Evolutionary conservation across 2,797 vertebrate species (phyloP).

Genomic region (Oceanodroma leucorhoa): DNA sequence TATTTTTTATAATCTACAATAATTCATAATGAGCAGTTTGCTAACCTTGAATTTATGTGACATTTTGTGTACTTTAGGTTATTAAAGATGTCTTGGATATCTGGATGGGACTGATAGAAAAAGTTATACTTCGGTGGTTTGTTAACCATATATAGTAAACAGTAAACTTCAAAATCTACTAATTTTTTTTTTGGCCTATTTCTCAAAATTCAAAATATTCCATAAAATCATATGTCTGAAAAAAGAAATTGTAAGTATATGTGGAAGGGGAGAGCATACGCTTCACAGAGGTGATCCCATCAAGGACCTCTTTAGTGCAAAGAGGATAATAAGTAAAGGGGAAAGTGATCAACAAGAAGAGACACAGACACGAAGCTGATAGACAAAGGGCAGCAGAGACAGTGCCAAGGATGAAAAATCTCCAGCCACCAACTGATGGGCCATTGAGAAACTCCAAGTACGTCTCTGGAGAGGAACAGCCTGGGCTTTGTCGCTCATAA

Average conservation of each 20-base stretch:
- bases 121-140: not conserved
- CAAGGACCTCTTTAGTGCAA: not conserved
- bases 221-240: not conserved
- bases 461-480: not conserved
- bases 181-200: not conserved
- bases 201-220: not conserved
- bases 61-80: not conserved
- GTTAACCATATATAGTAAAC: not conserved
- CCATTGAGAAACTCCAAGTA: not conserved
- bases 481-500: not conserved
- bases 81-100: not conserved
- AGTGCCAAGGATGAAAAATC: not conserved
- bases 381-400: not conserved
- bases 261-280: not conserved
- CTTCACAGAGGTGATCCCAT: not conserved
- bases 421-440: no score
- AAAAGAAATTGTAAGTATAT: not conserved
- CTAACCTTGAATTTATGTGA: not conserved
- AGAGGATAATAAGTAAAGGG: not conserved
- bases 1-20: not conserved
- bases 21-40: not conserved
- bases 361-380: not conserved
- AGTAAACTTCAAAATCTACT: not conserved
- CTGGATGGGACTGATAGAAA: not conserved
- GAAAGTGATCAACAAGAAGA: not conserved